Evolutionary conservation across 2,888 invertebrate genomes (phyloP), one percentile per base, ranked within the genome.

Genomic region (Eupithecia subumbrata): DNA sequence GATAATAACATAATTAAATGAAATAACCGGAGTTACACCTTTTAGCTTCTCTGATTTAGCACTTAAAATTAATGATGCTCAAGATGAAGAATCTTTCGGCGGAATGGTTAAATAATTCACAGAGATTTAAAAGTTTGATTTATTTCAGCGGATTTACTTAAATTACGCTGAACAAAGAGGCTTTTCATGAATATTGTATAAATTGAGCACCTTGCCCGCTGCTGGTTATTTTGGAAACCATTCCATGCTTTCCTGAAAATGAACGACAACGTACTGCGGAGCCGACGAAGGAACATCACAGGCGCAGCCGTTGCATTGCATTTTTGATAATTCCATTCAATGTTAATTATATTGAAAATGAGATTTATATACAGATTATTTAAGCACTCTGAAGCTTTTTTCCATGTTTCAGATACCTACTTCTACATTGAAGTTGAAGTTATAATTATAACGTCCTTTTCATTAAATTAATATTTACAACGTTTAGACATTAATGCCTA

Each of bases 1-100:
- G 40, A 74, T 78, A 2, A 76, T 81, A 79, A 80, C 69, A 72
- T 76, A 82, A 85, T 84, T 78, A 82, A 82, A 83, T 82, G 60
- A 60, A 71, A 75, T 75, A 80, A 80, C 72, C 76, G 72, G 71
- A 76, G 63, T 77, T 76, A 73, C 78, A 80, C 77, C 79, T 77
- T 76, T 67, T 69, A 71, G 75, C 73, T 34, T 76, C 76, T 74
- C 76, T 81, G 78, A 79, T 79, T 78, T 68, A 75, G 73, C 78
- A 78, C 71, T 74, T 48, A 74, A 78, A 75, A 80, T 80, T 76
- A 80, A 79, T 78, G 75, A 73, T 72, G 68, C 73, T 71, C 22
- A 22, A n/a, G 52, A n/a, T 76, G 71, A 56, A 60, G 74, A 66
- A 68, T 22, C 75, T 74, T 71, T 75, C 60, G 34, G 74, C 71